These are phyloP conservation scores for Bombyx mori DNA, from an alignment of 1,140 invertebrate genomes.

Conservation along the genomic window DNA sequence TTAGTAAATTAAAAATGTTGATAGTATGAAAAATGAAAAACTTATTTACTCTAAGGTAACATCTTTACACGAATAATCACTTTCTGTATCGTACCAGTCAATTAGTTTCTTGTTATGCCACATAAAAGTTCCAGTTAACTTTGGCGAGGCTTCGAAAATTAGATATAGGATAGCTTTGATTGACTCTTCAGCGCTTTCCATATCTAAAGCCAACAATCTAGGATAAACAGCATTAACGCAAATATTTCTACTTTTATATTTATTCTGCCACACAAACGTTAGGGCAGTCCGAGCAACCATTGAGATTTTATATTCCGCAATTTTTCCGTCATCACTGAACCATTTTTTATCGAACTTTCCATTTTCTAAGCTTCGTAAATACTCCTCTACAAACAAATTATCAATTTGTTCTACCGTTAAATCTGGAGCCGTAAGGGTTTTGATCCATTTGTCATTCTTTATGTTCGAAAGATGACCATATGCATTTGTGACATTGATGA, in stretches of 20 bases:
- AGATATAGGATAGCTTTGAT: conserved; percentile 43
- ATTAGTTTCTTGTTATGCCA: conserved; percentile 46
- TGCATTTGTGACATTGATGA: conserved; percentile 83
- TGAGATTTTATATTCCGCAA: conserved; percentile 77
- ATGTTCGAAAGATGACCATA: conserved; percentile 74
- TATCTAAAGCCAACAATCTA: conserved; percentile 47
- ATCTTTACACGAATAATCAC: conserved; percentile 44
- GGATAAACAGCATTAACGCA: conserved; percentile 58
- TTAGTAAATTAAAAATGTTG: neutral
- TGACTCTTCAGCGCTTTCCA: conserved; percentile 45
- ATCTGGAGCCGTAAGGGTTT: conserved; percentile 30
- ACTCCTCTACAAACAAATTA: conserved; percentile 75
- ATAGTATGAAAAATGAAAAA: neutral
- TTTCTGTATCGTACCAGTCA: conserved; percentile 49
- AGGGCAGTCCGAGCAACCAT: conserved; percentile 79
- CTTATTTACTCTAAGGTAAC: conserved; percentile 19
- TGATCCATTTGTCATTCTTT: conserved; percentile 68
- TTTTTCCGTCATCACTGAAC: conserved; percentile 71
- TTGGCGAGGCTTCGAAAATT: conserved; percentile 46
- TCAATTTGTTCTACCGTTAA: conserved; percentile 72
- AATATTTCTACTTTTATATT: conserved; percentile 41
- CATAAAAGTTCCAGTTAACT: conserved; percentile 49
- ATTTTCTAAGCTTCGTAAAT: conserved; percentile 72
- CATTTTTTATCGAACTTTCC: conserved; percentile 67
- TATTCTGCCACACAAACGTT: conserved; percentile 70